Evolutionary conservation across 2,113 vertebrate genomes (phyloP), one percentile per base, ranked within the genome.

Genomic region (Syngnathus typhle): DNA sequence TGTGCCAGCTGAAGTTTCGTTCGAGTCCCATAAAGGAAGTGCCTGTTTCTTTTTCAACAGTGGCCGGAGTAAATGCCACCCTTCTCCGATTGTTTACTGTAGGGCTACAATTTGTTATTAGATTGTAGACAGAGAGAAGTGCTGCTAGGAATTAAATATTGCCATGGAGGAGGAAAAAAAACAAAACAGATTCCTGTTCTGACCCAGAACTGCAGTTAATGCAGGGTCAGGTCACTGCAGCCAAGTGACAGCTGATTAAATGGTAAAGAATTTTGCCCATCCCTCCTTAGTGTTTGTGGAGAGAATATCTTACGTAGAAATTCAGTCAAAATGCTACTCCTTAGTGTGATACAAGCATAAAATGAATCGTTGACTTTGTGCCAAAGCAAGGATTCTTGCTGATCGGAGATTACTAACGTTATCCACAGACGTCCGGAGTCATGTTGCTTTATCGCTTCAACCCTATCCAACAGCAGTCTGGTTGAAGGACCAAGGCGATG

Each of bases 21-120:
- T 11, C 5, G 38, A 71, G 70, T 60, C 27, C 36, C 67, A 83
- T 85, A 80, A 82, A 84, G 75, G 80, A 75, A 43, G 64, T 65
- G 75, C 69, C 73, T 85, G 80, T 86, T 83, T 32, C 27, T 32
- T 32, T 69, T 68, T 23, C 59, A 71, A 74, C 81, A 74, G 66
- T 65, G 69, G 43, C 60, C 12, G 9, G 52, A 66, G 70, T 76
- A 71, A 71, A 75, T 66, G 54, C 79, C 37, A 55, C n/a, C 47
- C 19, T 37, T 47, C 56, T 46, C 27, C 47, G 1, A 10, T 59
- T 52, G 51, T 74, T 73, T 72, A n/a, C 79, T 58, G 56, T 7
- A 44, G 60, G 44, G 51, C 39, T 70, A 67, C 79, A 70, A 77
- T 75, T 69, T 39, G 19, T 41, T n/a, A 12, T 51, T 58, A 47